phyloP scores from a whole-genome alignment of 2,113 vertebrate species.

The Podilymbus podiceps region DNA sequence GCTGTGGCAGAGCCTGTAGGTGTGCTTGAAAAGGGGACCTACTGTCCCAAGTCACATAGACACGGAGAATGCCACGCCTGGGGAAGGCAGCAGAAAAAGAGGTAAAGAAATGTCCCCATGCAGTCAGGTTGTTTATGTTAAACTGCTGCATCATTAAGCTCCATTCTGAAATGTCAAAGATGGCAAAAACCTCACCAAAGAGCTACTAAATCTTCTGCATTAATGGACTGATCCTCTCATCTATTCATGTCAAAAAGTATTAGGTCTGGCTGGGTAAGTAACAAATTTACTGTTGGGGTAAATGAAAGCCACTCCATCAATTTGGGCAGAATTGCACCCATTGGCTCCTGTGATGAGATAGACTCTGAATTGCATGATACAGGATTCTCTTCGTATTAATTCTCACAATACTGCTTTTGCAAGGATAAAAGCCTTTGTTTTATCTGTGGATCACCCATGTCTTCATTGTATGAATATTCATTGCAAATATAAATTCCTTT shows the following conservation, averaged over 20 bases:
- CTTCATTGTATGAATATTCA: constrained; percentile 41
- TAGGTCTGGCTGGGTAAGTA: constrained; percentile 34
- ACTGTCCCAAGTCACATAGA: neutral
- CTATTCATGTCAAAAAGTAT: constrained; percentile 25
- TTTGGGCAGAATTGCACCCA: neutral
- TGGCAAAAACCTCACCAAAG: constrained; percentile 32
- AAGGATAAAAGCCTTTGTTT: neutral
- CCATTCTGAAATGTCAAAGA: constrained; percentile 50
- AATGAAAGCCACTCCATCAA: constrained; percentile 44
- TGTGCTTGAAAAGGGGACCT: constrained; percentile 22
- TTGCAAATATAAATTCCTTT: constrained; percentile 12
- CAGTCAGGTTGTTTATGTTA: constrained; percentile 11
- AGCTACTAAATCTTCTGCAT: constrained; percentile 56
- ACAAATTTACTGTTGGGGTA: constrained; percentile 55
- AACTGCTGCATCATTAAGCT: constrained; percentile 53
- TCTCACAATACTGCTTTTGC: neutral
- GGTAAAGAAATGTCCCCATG: neutral
- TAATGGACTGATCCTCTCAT: constrained; percentile 39
- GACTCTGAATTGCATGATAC: neutral
- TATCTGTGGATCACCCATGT: neutral
- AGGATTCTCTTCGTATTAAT: neutral
- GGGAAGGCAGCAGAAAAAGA: neutral
- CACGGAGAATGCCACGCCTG: neutral
- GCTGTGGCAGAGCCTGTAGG: constrained; percentile 27
- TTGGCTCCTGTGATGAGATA: neutral